Base-by-base conservation (phyloP, 2,888 invertebrate species). In the Thereva nobilitata region DNA sequence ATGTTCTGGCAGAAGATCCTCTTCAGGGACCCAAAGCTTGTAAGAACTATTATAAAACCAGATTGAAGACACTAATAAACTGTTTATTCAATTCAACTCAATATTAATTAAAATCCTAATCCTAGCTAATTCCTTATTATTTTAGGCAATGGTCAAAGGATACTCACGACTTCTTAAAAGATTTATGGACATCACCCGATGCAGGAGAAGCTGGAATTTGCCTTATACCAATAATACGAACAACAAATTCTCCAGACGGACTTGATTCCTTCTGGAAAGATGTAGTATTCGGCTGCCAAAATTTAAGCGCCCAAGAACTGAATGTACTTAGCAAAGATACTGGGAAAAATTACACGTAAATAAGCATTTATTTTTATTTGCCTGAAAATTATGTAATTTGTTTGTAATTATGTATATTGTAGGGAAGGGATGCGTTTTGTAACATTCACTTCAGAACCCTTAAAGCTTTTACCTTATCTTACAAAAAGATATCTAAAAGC, bases 381-480 rank as follows among this genome's bases (percentile, higher is more conserved):
- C n/a, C 42, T 35, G 44, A 2, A 35, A 37, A 5, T 12, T 9
- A 7, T 10, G 4, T 10, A 12, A 49, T 55, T 40, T 12, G 8
- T 10, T 3, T 41, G 42, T 42, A 37, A 41, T 12, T 41, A 68
- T 47, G 9, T 64, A 38, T 44, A 63, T 72, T 78, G 57, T 74
- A 89, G 89, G 0, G 80, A 80, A 1, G 93, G 90, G 0, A 81
- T 83, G 63, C 84, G 84, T 4, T 90, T 87, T 71, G 82, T 88
- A 0, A 86, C 90, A 0, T 89, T 89, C 72, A 86, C 87, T 0
- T 86, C 86, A 41, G 89, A 91, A 72, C 86, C 89, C 0, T 72
- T 82, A 0, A 83, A 83, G 64, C 80, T 91, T n/a, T 76, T 94
- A 12, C 88, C 88, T 0, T 87, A 86, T 78, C 78, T 94, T 1